Base-by-base conservation (phyloP, 2,113 vertebrate genomes). In the Herpetotheres cachinnans region DNA sequence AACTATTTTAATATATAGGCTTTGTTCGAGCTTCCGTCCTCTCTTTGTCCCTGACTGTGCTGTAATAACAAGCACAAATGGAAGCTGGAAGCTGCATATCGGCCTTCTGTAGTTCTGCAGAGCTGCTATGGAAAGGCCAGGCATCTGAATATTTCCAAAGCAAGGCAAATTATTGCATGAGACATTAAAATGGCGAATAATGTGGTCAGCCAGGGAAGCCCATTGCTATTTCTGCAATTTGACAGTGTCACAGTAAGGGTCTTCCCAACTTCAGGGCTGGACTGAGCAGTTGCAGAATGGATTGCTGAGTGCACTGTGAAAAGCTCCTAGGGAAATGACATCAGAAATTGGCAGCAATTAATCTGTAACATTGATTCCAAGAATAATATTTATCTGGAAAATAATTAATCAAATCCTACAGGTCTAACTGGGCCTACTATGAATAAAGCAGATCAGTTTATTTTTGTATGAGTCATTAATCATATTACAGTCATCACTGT, bases 341-440 rank as follows among this genome's bases (percentile, higher is more conserved):
- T 88, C 74, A 80, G 44, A 38, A 73, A 50, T 72, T 19, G 1
- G 78, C 88, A 92, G 40, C 36, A 69, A 65, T 85, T 88, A 90
- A 76, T 86, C 34, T 49, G 26, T 20, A 85, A 61, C 56, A 50
- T 66, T 3, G 6, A 82, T 88, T 92, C 90, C 90, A 92, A 93
- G 49, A 85, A 76, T 40, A 95, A 88, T 82, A 86, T 85, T 94
- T 92, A 63, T 82, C 56, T 89, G 78, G 87, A 93, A 94, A 92
- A 71, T 24, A 78, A 56, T 71, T 55, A 87, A 71, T 59, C 56
- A 92, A 90, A 82, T 82, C 34, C 36, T 94, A 26, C 74, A 69
- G 52, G 58, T 90, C 82, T 95, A 80, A 47, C 52, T 69, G 40
- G 62, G n/a, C 29, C 34, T 77, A 47, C 74, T 76, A 40, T 26